phyloP scores from a whole-genome alignment of 2,888 invertebrate species.

The Aphrophora alni region DNA sequence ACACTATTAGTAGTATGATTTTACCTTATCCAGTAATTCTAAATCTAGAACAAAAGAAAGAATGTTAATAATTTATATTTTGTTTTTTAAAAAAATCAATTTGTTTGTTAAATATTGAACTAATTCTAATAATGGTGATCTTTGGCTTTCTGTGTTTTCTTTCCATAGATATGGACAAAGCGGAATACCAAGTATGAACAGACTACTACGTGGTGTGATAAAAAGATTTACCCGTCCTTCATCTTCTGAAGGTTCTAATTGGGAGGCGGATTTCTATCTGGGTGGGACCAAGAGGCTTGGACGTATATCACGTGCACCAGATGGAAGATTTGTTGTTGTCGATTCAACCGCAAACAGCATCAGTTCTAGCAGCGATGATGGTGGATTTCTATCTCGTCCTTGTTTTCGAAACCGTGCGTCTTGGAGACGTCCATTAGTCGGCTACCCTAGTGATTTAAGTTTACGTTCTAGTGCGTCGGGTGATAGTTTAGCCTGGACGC shows the following conservation, averaged over 20 bases:
- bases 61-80: no score
- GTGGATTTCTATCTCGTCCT: slow-evolving; percentile 76
- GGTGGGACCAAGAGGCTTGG: slow-evolving; percentile 58
- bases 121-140: background rate
- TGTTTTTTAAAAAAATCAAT: no score
- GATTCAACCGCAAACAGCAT: slow-evolving; percentile 64
- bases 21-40: no score
- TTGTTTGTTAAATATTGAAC: no score
- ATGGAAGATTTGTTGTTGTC: slow-evolving; percentile 74
- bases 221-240: slow-evolving; percentile 44
- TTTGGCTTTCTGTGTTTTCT: slow-evolving; percentile 42
- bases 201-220: slow-evolving; percentile 52
- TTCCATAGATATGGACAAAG: slow-evolving; percentile 84
- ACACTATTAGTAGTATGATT: no score
- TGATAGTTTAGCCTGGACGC: slow-evolving; percentile 44
- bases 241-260: slow-evolving; percentile 32
- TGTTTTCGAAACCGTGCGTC: slow-evolving; percentile 63
- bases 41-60: no score
- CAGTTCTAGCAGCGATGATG: slow-evolving; percentile 78
- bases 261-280: slow-evolving; percentile 46
- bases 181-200: slow-evolving; percentile 85
- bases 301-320: slow-evolving; percentile 75
- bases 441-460: slow-evolving; percentile 70
- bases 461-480: slow-evolving; percentile 53
- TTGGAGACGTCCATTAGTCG: slow-evolving; percentile 69